Base-by-base conservation (phyloP, 1,140 invertebrate genomes). In the Drosophila obscura region DNA sequence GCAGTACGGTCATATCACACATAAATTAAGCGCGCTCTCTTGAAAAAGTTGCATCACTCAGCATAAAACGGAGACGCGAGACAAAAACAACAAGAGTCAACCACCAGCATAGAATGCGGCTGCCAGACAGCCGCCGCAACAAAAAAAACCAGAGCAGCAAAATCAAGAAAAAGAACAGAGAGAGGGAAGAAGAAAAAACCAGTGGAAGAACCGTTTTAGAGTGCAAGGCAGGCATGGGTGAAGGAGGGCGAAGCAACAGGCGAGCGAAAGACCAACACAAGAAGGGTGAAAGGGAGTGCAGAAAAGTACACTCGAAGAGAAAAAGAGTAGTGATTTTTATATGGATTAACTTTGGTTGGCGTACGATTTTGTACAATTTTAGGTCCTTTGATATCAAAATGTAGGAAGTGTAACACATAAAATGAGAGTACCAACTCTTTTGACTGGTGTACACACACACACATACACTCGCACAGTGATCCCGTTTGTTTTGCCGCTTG, bases 41-140 rank as follows among this genome's bases (percentile, higher is more conserved):
- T 39, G 35, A 45, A 71, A 79, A 88, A 88, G 76, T 83, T 88
- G 83, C 83, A 88, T 87, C 83, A 88, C 82, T 88, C 79, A 87
- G 82, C 82, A 85, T 26, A 87, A 87, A 75, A 75, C 58, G 46
- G 41, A 53, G 61, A 63, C n/a, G 51, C 35, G 28, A 71, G 68
- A 75, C 66, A 66, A 53, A 72, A 71, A 51, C 76, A 89, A 72
- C 71, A 80, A 74, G 87, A 90, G 85, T 90, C 87, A 90, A 90
- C 76, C 87, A 90, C 85, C 87, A 90, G 81, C 78, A 80, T 82
- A 85, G 87, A 87, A 90, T 90, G 87, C 82, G 81, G 82, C 66
- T 78, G 72, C 63, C 61, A 79, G 67, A 67, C 64, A 79, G 76
- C 52, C 66, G 59, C 72, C 58, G 77, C 65, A 68, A 57, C 72